Percentiles rank a stretch among this genome's conserved stretches.
Conservation (phyloP, 2,797 vertebrate species). For the Myotis findleyi region DNA sequence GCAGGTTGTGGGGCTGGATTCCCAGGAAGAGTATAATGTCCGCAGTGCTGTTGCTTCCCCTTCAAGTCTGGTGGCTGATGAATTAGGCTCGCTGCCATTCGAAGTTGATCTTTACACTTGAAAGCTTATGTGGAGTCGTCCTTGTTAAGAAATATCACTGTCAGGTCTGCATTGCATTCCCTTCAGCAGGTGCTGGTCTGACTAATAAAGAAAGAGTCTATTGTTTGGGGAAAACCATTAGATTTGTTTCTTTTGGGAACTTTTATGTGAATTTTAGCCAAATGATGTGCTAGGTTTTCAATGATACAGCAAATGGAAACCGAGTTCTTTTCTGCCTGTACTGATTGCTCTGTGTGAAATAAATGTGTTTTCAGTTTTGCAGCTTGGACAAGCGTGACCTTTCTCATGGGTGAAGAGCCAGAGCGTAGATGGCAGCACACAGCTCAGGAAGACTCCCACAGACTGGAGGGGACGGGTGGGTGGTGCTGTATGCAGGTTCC, state of each 20-base stretch:
- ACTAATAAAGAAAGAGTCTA: background rate
- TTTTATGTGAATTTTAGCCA: background rate
- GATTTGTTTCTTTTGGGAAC: background rate
- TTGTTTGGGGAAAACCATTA: background rate
- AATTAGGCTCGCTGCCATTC: background rate
- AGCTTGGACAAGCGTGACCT: background rate
- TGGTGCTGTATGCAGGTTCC: background rate
- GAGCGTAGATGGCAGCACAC: background rate
- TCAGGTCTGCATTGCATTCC: background rate
- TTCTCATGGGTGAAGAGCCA: background rate
- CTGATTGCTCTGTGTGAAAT: slow-evolving; percentile 8
- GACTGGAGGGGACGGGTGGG: fast-evolving
- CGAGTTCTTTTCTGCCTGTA: background rate
- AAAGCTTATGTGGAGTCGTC: background rate
- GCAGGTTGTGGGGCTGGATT: background rate
- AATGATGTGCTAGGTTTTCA: background rate
- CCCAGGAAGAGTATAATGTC: background rate
- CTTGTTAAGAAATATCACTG: background rate
- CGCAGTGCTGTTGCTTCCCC: background rate
- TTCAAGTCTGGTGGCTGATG: background rate
- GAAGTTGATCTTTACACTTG: background rate
- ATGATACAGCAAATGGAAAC: background rate
- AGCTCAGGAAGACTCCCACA: background rate
- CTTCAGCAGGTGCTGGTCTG: background rate
- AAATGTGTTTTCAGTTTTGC: slow-evolving; percentile 35